Evolutionary conservation across 2,113 vertebrate species (phyloP), one percentile per base, ranked within the genome.

Genomic region (Notarius quadriscutis): DNA sequence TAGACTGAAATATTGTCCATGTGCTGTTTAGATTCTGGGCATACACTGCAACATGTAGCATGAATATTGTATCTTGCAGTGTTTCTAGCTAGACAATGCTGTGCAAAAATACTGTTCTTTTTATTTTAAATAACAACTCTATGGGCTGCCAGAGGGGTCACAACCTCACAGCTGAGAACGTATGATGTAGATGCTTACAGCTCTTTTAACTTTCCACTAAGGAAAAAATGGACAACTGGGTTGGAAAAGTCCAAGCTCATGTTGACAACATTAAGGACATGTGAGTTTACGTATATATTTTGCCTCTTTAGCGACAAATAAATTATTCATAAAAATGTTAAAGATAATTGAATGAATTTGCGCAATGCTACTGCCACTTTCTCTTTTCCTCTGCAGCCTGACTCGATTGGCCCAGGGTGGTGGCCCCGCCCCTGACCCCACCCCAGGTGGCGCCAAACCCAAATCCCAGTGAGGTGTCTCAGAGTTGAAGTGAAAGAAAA

Each of bases 191-290:
- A 67, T 80, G 15, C 2, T 81, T 77, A 81, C 67, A 83, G n/a
- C 62, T 78, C 10, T 81, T 50, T 53, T 50, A 27, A 20, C 75
- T 34, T 81, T n/a, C 83, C 75, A n/a, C 88, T 27, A 91, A 98
- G 97, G 96, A 94, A 67, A 94, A 96, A 91, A 93, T 97, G 14
- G 96, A 97, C 87, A 89, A 88, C 79, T 89, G 95, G 69, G 65
- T 97, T 89, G 94, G 90, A 69, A 89, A 94, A 90, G 92, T 97
- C 89, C 95, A 94, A 90, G 95, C 92, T 83, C 88, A 94, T 18
- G 81, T 96, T 87, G 95, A 96, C 90, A 95, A 95, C 89, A 62
- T 97, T 83, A 95, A 95, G 93, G 95, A 97, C 91, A 95, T 95
- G 97, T 98, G 94, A 97, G 97, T 95, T 91, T 90, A 80, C 18